Conservation (phyloP, 2,888 invertebrate species). For the Melikaiella ostensackeni region DNA sequence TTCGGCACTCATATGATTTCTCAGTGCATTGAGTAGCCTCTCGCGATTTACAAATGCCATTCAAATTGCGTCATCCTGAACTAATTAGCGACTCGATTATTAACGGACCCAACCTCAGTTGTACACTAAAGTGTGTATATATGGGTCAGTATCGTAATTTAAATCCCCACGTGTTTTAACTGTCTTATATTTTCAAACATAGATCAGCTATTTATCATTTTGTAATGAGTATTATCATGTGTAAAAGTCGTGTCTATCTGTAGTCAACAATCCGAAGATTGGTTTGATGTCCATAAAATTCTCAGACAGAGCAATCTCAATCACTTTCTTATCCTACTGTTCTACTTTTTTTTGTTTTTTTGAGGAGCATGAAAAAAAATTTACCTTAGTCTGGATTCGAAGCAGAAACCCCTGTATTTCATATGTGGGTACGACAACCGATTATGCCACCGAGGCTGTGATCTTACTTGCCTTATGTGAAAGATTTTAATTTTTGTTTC, state of each 20-base stretch:
- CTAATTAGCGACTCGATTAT: conserved; percentile 30
- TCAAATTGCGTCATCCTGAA: conserved; percentile 20
- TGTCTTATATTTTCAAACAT: background rate
- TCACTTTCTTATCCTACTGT: too few relatives aligned
- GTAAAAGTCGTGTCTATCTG: background rate
- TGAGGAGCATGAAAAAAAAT: too few relatives aligned
- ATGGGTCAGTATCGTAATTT: conserved; percentile 26
- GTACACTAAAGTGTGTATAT: background rate
- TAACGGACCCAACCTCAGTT: conserved; percentile 4
- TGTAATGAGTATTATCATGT: conserved; percentile 4
- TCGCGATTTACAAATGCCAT: conserved; percentile 1
- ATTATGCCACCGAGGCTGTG: too few relatives aligned
- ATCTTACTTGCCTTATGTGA: too few relatives aligned
- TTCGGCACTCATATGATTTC: too few relatives aligned
- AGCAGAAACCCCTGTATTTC: too few relatives aligned
- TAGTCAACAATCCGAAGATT: background rate
- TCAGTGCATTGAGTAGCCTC: background rate
- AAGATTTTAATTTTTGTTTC: too few relatives aligned
- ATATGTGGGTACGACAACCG: too few relatives aligned
- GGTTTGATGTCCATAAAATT: background rate
- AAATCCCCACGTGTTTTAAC: conserved; percentile 10
- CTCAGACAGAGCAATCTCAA: too few relatives aligned
- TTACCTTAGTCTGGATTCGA: too few relatives aligned
- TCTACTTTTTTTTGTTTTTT: too few relatives aligned
- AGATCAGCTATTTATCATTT: conserved; percentile 8